Base-by-base conservation (phyloP, 2,797 vertebrate genomes). In the Scleropages formosus region DNA sequence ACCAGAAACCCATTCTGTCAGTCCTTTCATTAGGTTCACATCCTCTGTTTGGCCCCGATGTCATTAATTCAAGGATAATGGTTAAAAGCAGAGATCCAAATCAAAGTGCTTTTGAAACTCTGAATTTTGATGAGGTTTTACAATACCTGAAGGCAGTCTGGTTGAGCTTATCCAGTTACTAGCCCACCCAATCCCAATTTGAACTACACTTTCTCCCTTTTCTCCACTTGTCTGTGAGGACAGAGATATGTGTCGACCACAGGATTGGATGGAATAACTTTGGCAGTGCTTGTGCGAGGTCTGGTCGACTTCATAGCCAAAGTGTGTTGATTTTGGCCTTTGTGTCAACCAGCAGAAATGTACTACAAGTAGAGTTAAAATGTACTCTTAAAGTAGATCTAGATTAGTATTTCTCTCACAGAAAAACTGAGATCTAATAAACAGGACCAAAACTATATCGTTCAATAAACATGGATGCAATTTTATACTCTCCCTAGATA, bases 1-100 rank as follows among this genome's bases (percentile, higher is more conserved):
- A 74, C 79, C 63, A 78, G 80, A 65, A 49, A 70, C 72, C 80
- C 72, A 85, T 85, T 87, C 85, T 76, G 82, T 83, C n/a, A 18
- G 18, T 51, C 20, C 75, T 63, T 76, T 51, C 24, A 68, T 61
- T 82, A 76, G 79, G 78, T 78, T 61, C 47, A 47, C 51, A n/a
- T 49, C 72, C 71, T 46, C 24, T 78, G 77, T 76, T 63, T 53
- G 72, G 79, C 79, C 74, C 62, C 53, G 31, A 49, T 72, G 73
- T 79, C 75, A 83, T 85, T 88, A 85, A 76, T 77, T 76, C 61
- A 74, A 76, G 75, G 73, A 70, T 69, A 74, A 76, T 60, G 70
- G 79, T 76, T 79, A 68, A 80, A 69, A 66, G n/a, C 60, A 59
- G 61, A 75, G 68, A 83, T 78, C 78, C 72, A 74, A 75, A 77